Percentiles rank a stretch among this genome's conserved stretches.
phyloP scores from a whole-genome alignment of 2,113 vertebrate species.

The Cichladusa arquata region DNA sequence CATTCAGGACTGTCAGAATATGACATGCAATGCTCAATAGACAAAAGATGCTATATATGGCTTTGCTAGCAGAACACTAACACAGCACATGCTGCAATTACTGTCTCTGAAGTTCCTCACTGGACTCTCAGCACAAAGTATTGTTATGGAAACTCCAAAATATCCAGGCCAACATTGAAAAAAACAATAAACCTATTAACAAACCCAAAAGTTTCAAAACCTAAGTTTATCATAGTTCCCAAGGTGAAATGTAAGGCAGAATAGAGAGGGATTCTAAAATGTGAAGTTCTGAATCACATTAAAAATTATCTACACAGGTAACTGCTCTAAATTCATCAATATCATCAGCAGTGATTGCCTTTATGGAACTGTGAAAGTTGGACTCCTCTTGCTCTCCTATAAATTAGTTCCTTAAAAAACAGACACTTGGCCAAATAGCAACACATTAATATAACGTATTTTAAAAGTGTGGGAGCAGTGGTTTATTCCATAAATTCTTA shows the following conservation, averaged over 20 bases:
- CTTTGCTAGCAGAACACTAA: neutral
- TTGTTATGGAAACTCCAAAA: neutral
- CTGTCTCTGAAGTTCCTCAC: neutral
- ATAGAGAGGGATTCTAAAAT: neutral
- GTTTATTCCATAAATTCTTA: neutral
- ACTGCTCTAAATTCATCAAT: neutral
- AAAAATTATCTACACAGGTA: neutral
- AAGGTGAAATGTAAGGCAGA: neutral
- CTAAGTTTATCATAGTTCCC: neutral
- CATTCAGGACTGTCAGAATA: neutral
- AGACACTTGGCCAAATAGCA: neutral
- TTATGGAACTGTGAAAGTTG: neutral
- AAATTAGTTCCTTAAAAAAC: neutral
- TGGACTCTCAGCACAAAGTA: neutral
- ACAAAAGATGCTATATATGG: neutral
- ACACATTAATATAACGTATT: neutral
- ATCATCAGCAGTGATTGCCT: neutral
- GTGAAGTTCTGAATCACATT: neutral
- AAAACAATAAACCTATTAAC: neutral
- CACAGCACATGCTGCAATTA: neutral
- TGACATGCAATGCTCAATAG: rapidly evolving
- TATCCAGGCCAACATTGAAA: neutral
- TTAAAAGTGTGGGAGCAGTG: neutral
- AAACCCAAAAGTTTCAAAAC: neutral
- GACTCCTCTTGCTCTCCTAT: neutral